Percentiles rank a stretch among this genome's conserved stretches.
Evolutionary conservation across 2,888 invertebrate species (phyloP).

Genomic region (Capitulum mitella): DNA sequence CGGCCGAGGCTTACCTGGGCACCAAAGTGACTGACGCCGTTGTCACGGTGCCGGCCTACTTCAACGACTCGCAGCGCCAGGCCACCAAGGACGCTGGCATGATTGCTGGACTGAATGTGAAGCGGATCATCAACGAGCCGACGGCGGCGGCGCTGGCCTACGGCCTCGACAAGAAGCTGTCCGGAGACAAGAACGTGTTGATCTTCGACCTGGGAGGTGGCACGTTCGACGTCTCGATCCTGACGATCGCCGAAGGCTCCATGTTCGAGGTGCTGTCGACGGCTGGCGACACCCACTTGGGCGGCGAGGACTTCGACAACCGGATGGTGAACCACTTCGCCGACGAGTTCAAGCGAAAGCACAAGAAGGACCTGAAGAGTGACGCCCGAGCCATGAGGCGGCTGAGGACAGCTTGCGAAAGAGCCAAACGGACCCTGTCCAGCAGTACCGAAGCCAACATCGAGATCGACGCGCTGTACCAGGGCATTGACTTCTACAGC

Average conservation of each 20-base stretch:
- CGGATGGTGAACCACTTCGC: slow-evolving; percentile 82
- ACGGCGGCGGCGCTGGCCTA: slow-evolving; percentile 49
- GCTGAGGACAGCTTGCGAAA: slow-evolving; percentile 83
- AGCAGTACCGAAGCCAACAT: slow-evolving; percentile 84
- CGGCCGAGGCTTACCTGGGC: slow-evolving; percentile 79
- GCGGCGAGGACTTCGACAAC: slow-evolving; percentile 89
- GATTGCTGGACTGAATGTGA: slow-evolving; percentile 49
- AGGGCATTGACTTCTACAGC: slow-evolving; percentile 94
- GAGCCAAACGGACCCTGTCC: slow-evolving; percentile 77
- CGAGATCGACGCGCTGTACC: slow-evolving; percentile 90
- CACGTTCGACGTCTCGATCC: slow-evolving; percentile 89
- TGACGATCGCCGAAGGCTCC: slow-evolving; percentile 83
- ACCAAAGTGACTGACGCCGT: slow-evolving; percentile 75
- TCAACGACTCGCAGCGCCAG: slow-evolving; percentile 83
- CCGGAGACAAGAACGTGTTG: slow-evolving; percentile 48
- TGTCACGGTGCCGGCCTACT: slow-evolving; percentile 82
- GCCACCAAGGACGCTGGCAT: slow-evolving; percentile 78
- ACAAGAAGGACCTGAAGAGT: slow-evolving; percentile 76
- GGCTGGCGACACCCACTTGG: slow-evolving; percentile 90
- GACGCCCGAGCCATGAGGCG: slow-evolving; percentile 88
- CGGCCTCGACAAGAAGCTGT: slow-evolving; percentile 47
- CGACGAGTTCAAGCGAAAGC: slow-evolving; percentile 84
- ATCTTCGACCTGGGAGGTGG: slow-evolving; percentile 52
- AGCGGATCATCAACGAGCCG: slow-evolving; percentile 48
- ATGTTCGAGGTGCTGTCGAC: slow-evolving; percentile 89